phyloP scores from a whole-genome alignment of 2,888 invertebrate genomes.

The Tinea pellionella region DNA sequence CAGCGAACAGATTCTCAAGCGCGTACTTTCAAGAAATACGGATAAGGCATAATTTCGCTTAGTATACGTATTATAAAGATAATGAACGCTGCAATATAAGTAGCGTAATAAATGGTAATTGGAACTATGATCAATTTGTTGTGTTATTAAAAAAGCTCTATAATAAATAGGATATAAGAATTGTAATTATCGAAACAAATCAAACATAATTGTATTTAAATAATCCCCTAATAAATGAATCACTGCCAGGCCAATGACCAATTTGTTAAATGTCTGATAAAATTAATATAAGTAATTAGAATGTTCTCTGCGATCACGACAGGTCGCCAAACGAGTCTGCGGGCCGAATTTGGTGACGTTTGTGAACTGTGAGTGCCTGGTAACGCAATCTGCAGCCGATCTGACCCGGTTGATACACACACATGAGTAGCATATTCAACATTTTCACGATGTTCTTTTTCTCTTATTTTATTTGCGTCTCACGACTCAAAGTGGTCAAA shows the following conservation, averaged over 20 bases:
- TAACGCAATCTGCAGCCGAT: constrained; percentile 8
- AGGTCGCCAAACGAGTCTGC: constrained; percentile 58
- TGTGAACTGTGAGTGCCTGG: constrained; percentile 9
- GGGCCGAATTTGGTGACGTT: neutral
- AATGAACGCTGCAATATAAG: neutral
- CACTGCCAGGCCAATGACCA: neutral
- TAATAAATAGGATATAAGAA: too few relatives aligned
- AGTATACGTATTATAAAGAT: neutral
- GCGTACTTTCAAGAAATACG: neutral
- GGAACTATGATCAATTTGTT: neutral
- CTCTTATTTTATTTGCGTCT: neutral
- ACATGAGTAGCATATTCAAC: neutral
- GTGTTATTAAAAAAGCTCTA: too few relatives aligned
- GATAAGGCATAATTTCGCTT: neutral
- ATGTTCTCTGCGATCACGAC: constrained; percentile 7
- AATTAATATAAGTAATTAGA: neutral
- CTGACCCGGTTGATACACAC: neutral
- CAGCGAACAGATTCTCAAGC: neutral
- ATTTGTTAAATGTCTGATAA: neutral
- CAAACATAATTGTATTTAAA: too few relatives aligned
- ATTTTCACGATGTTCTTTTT: neutral
- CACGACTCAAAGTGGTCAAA: neutral
- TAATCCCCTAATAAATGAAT: neutral
- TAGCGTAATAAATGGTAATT: neutral
- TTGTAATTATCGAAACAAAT: too few relatives aligned